Conservation (phyloP, 2,888 invertebrate genomes). For the Dynastes maya region DNA sequence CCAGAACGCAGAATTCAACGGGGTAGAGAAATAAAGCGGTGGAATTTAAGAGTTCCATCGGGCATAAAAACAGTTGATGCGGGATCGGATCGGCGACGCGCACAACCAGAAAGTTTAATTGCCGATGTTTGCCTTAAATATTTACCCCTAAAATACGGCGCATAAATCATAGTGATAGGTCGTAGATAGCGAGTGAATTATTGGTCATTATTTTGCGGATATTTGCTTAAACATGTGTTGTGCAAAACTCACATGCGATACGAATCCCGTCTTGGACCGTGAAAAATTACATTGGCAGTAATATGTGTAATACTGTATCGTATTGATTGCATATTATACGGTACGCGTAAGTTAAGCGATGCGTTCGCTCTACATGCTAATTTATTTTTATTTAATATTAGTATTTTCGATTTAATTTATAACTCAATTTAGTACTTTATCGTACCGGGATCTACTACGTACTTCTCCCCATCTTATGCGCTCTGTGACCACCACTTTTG, state of each 20-base stretch:
- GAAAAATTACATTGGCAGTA: conserved; percentile 55
- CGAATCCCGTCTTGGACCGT: conserved; percentile 45
- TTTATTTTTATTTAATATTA: conserved; percentile 54
- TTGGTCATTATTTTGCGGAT: conserved; percentile 55
- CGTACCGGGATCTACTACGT: conserved; percentile 19
- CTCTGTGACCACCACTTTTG: conserved; percentile 36
- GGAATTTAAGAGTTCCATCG: conserved; percentile 21
- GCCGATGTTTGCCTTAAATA: conserved; percentile 49
- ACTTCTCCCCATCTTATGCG: conserved; percentile 26
- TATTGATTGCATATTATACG: conserved; percentile 51
- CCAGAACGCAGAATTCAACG: conserved; percentile 12
- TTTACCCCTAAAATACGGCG: conserved; percentile 54
- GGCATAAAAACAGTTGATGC: neutral
- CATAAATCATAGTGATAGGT: conserved; percentile 57
- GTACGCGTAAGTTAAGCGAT: conserved; percentile 19
- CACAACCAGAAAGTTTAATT: conserved; percentile 52
- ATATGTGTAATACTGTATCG: conserved; percentile 54
- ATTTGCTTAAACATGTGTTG: conserved; percentile 57
- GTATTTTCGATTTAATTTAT: conserved; percentile 56
- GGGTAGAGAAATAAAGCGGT: conserved; percentile 23
- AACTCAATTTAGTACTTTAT: conserved; percentile 55
- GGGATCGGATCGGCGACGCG: conserved; percentile 6
- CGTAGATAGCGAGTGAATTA: conserved; percentile 56
- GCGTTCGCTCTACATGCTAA: conserved; percentile 49
- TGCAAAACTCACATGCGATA: conserved; percentile 50